Percentiles rank a stretch among this genome's conserved stretches.
Evolutionary conservation across 2,797 vertebrate species (phyloP).

Genomic region (Bryconaethiops microstoma): DNA sequence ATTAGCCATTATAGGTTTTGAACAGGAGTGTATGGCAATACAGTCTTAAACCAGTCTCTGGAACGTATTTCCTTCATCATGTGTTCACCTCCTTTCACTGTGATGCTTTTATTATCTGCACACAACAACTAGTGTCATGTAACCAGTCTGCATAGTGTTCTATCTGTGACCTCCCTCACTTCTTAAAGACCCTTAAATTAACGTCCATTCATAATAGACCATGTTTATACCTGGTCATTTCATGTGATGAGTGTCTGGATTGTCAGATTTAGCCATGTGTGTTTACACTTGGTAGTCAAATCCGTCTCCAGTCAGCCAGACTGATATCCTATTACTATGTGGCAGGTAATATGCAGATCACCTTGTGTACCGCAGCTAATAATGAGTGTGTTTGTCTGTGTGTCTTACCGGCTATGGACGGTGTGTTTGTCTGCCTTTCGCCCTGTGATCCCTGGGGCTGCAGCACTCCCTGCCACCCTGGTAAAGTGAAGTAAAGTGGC

Average conservation of each 20-base stretch:
- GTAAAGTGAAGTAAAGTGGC: too few relatives aligned
- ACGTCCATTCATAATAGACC: background rate
- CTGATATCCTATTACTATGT: too few relatives aligned
- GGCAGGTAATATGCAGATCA: too few relatives aligned
- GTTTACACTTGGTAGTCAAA: background rate
- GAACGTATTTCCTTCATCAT: background rate
- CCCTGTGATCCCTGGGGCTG: too few relatives aligned
- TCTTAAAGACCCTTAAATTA: background rate
- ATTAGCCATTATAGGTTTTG: background rate
- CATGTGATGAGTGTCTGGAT: too few relatives aligned
- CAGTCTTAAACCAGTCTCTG: background rate
- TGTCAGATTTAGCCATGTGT: background rate
- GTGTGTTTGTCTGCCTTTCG: too few relatives aligned
- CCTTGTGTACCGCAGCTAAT: too few relatives aligned
- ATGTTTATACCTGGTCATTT: too few relatives aligned
- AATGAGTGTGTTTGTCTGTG: too few relatives aligned
- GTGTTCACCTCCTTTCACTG: background rate
- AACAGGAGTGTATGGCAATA: background rate
- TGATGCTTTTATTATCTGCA: background rate
- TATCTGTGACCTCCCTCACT: background rate
- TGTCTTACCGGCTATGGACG: too few relatives aligned
- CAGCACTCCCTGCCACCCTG: too few relatives aligned
- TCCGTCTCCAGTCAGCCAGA: too few relatives aligned
- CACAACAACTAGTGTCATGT: background rate
- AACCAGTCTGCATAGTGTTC: background rate